Conservation (phyloP, 37 sponge, comb jelly and placozoan genomes). For the Ephydatia muelleri region DNA sequence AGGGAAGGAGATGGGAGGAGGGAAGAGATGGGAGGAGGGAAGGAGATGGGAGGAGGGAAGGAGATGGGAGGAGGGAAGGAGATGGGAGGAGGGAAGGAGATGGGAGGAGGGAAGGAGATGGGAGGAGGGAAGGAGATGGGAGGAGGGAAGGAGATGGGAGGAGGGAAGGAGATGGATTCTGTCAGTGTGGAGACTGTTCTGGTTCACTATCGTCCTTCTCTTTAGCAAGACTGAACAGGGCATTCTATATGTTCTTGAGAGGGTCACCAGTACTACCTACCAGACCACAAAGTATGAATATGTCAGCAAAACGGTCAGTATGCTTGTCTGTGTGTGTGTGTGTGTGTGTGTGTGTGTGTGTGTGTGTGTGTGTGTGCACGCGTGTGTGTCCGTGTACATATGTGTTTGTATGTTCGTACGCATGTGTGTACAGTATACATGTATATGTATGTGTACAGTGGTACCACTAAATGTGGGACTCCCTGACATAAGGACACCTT, state of each 20-base stretch:
- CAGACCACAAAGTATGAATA: neutral
- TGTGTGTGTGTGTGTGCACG: neutral
- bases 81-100: neutral
- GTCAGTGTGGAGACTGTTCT: too few relatives aligned
- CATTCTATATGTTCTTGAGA: conserved; percentile 20
- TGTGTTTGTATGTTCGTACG: neutral
- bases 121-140: too few relatives aligned
- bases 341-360: conserved; percentile 34
- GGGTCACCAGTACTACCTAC: neutral
- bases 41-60: too few relatives aligned
- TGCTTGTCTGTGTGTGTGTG: conserved; percentile 4
- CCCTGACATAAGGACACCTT: too few relatives aligned
- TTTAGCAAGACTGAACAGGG: neutral
- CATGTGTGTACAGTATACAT: too few relatives aligned
- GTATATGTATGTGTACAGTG: neutral
- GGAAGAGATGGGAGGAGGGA: neutral
- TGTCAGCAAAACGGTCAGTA: neutral
- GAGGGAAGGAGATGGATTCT: neutral
- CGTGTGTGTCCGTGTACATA: neutral
- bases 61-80: neutral
- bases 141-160: too few relatives aligned
- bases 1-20: neutral
- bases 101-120: neutral
- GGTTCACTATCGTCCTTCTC: too few relatives aligned
- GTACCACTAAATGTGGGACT: conserved; percentile 30